These are phyloP conservation scores for Diceros bicornis DNA, from an alignment of 2,797 vertebrate species.

Conservation along the genomic window DNA sequence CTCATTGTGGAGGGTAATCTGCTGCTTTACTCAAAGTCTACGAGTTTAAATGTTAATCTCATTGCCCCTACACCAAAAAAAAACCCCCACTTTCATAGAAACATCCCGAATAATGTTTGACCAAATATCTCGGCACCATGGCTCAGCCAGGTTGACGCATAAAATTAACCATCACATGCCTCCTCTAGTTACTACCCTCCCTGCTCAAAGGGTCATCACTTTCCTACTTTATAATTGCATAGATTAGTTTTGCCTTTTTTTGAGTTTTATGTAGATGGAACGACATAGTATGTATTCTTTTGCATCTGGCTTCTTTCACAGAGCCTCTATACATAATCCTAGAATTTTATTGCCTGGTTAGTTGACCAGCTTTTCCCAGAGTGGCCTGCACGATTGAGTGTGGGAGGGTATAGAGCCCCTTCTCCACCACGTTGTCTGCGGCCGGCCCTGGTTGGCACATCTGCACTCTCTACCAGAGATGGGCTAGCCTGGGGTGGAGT, in stretches of 20 bases:
- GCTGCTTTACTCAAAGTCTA: background rate
- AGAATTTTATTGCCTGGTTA: background rate
- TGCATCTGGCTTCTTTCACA: background rate
- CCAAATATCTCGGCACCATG: background rate
- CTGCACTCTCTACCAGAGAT: background rate
- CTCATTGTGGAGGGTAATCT: background rate
- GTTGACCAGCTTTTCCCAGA: background rate
- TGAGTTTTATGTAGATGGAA: background rate
- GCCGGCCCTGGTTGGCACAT: background rate
- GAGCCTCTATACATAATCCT: background rate
- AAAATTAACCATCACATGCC: background rate
- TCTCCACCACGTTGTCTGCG: fast-evolving
- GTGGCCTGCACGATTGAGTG: background rate
- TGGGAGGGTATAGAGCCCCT: background rate
- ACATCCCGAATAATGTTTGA: background rate
- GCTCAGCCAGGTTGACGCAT: background rate
- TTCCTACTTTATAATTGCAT: background rate
- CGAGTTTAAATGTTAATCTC: background rate
- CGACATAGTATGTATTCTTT: background rate
- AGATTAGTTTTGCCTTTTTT: background rate
- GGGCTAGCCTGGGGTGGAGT: background rate
- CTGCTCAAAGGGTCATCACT: background rate
- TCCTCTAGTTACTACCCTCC: background rate
- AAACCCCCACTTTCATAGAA: background rate
- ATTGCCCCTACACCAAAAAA: background rate